A percentile compares a stretch with the other conserved stretches of the same genome.
phyloP scores from a whole-genome alignment of 2,888 invertebrate species.

The Orthosia cruda region DNA sequence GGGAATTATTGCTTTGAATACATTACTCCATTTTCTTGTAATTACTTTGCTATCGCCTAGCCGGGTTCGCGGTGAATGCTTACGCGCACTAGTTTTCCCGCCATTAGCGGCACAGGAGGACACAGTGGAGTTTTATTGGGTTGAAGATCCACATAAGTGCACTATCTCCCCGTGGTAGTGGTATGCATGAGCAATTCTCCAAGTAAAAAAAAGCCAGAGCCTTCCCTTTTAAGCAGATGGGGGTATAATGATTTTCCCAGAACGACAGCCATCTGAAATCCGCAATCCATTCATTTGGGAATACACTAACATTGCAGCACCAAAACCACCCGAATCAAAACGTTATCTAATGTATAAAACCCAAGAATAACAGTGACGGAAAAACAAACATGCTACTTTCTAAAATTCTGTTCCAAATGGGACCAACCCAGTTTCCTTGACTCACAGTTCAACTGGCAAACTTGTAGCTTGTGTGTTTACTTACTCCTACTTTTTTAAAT shows the following conservation, averaged over 20 bases:
- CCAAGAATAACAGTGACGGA: constrained; percentile 9
- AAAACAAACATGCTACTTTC: constrained; percentile 15
- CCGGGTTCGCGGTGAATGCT: no score
- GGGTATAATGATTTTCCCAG: neutral
- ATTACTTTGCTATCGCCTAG: constrained; percentile 26
- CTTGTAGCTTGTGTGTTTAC: no score
- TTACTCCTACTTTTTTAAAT: no score
- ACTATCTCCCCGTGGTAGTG: no score
- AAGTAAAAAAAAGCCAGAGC: no score
- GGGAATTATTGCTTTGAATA: constrained; percentile 33
- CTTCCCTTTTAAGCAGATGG: constrained; percentile 1
- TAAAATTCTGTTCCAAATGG: constrained; percentile 13
- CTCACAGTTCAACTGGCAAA: no score
- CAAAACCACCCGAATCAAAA: constrained; percentile 21
- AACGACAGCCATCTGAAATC: no score
- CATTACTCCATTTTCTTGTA: constrained; percentile 18
- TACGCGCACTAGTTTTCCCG: no score
- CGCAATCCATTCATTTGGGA: constrained; percentile 28
- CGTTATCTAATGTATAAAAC: neutral
- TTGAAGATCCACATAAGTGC: no score
- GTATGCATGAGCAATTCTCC: no score
- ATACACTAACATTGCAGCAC: constrained; percentile 26
- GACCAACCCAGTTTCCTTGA: constrained; percentile 29
- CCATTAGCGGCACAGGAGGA: no score
- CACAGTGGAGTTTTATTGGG: no score